phyloP scores from a whole-genome alignment of 2,797 vertebrate genomes.

The Falco novaeseelandiae region DNA sequence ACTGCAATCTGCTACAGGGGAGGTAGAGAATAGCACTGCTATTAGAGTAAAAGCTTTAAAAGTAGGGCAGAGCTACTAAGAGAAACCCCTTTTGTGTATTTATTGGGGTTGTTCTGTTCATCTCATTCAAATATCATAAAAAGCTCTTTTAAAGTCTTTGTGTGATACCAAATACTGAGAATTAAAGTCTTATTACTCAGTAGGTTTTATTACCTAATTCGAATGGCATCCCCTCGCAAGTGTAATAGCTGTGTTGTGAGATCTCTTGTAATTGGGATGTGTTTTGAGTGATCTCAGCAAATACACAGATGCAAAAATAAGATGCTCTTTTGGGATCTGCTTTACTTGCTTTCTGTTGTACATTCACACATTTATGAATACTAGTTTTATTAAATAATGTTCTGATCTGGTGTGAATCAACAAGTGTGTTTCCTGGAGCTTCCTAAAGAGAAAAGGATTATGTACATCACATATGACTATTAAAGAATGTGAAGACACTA shows the following conservation, averaged over 20 bases:
- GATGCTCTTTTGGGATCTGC: background rate
- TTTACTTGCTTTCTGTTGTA: background rate
- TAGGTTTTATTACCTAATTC: conserved; percentile 48
- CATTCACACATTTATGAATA: background rate
- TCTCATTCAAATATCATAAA: conserved; percentile 51
- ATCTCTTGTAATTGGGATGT: background rate
- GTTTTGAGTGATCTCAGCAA: conserved; percentile 16
- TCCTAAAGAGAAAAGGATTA: background rate
- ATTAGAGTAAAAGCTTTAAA: conserved; percentile 31
- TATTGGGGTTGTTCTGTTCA: conserved; percentile 30
- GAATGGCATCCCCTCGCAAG: background rate
- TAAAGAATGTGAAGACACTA: background rate
- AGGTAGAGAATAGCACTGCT: conserved; percentile 43
- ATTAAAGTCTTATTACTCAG: background rate
- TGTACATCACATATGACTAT: background rate
- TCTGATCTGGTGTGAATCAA: background rate
- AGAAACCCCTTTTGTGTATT: conserved; percentile 31
- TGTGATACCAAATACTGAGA: conserved; percentile 4
- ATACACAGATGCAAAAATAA: conserved; percentile 11
- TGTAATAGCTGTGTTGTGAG: background rate
- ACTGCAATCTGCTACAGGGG: conserved; percentile 58
- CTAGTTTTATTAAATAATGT: background rate
- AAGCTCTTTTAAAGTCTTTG: conserved; percentile 36
- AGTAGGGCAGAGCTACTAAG: conserved; percentile 42
- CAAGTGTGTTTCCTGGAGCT: conserved; percentile 5